phyloP scores from a whole-genome alignment of 2,888 invertebrate genomes.

The Ophion costatus region DNA sequence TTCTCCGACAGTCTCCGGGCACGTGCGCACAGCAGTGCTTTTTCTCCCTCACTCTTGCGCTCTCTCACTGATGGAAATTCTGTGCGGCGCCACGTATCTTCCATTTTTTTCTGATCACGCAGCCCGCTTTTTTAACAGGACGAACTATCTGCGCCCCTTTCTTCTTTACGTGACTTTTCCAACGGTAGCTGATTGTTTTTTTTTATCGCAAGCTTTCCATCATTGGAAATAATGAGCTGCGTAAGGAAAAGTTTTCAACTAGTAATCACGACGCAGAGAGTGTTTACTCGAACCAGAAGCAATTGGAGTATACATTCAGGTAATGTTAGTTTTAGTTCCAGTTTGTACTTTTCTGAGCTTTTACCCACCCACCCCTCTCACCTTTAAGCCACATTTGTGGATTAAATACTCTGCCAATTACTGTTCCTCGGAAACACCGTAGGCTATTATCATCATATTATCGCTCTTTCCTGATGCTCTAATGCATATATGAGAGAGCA shows the following conservation, averaged over 20 bases:
- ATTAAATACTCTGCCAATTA: too few relatives aligned
- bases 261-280: not conserved
- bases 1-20: conserved; percentile 19
- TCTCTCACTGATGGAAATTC: conserved; percentile 41
- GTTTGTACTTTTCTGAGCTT: not conserved
- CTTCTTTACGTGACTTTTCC: not conserved
- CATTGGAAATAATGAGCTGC: too few relatives aligned
- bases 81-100: conserved; percentile 41
- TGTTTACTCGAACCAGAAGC: not conserved
- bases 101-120: conserved; percentile 29
- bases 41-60: not conserved
- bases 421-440: too few relatives aligned
- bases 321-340: not conserved
- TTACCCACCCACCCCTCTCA: too few relatives aligned
- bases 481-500: too few relatives aligned
- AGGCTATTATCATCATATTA: too few relatives aligned
- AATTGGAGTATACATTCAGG: not conserved
- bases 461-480: too few relatives aligned
- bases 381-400: too few relatives aligned
- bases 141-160: conserved; percentile 3
- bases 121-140: conserved; percentile 23
- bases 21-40: conserved; percentile 33
- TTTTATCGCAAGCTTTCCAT: too few relatives aligned
- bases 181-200: too few relatives aligned
- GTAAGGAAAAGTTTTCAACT: not conserved